Conservation (phyloP, 2,888 invertebrate species). For the Danaus chrysippus region DNA sequence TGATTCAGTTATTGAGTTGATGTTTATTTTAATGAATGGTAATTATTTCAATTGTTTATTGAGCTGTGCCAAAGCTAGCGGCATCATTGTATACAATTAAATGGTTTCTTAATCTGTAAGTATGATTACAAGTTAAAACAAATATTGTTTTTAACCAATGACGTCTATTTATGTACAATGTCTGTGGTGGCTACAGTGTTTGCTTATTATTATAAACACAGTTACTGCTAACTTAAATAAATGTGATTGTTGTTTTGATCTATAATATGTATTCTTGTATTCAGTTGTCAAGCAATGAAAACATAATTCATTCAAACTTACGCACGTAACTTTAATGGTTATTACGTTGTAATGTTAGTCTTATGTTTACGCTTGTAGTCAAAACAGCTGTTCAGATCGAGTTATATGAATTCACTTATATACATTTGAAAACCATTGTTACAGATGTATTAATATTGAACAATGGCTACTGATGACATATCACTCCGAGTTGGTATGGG, state of each 20-base stretch:
- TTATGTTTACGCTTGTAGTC: neutral
- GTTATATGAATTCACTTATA: neutral
- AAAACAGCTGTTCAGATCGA: conserved; percentile 1
- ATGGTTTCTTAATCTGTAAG: conserved; percentile 2
- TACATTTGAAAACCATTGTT: neutral
- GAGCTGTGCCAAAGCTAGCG: neutral
- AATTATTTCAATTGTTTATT: conserved; percentile 7
- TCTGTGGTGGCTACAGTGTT: neutral
- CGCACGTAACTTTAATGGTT: too few species aligned
- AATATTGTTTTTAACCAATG: conserved; percentile 5
- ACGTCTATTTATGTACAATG: conserved; percentile 7
- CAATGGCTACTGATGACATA: conserved; percentile 71
- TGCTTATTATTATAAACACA: conserved; percentile 6
- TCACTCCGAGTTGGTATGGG: conserved; percentile 74
- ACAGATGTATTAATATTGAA: conserved; percentile 22
- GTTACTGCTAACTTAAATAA: neutral
- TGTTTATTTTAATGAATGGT: conserved; percentile 7
- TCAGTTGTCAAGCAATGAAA: neutral
- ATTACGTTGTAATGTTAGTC: too few species aligned
- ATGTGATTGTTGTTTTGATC: too few species aligned
- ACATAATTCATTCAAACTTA: neutral
- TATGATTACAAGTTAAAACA: conserved; percentile 3
- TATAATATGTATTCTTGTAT: neutral
- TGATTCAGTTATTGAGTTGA: conserved; percentile 2
- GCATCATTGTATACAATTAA: neutral